Evolutionary conservation across 1,140 invertebrate genomes (phyloP).

Genomic region (Hermetia illucens): DNA sequence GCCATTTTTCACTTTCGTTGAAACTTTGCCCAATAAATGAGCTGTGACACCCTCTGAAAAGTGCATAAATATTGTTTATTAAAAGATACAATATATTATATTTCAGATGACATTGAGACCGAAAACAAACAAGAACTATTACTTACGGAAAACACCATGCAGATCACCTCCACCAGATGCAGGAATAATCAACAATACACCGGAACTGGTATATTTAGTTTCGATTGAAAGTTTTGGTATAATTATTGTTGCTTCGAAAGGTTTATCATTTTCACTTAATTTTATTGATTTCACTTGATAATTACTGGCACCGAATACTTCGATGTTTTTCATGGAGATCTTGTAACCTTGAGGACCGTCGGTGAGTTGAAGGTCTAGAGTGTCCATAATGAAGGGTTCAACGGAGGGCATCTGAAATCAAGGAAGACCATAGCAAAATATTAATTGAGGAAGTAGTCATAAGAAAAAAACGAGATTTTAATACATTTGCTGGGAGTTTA

Average conservation of each 20-base stretch:
- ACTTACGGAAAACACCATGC: conserved; percentile 44
- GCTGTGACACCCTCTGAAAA: conserved; percentile 41
- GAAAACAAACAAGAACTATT: no score
- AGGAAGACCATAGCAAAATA: conserved; percentile 1
- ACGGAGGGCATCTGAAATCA: conserved; percentile 41
- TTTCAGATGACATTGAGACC: no score
- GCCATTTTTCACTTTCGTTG: conserved; percentile 30
- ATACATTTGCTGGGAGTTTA: background rate
- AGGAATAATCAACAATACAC: conserved; percentile 53
- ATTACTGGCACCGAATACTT: conserved; percentile 53
- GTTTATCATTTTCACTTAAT: conserved; percentile 37
- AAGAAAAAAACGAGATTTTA: background rate
- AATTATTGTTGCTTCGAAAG: conserved; percentile 47
- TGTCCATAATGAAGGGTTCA: conserved; percentile 57
- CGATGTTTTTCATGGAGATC: conserved; percentile 49
- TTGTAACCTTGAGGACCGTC: conserved; percentile 55
- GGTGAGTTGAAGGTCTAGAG: conserved; percentile 48
- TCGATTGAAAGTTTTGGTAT: conserved; percentile 52
- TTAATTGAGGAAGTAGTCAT: background rate
- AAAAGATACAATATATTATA: background rate
- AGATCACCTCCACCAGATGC: conserved; percentile 57
- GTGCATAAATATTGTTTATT: conserved; percentile 1
- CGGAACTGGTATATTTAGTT: conserved; percentile 53
- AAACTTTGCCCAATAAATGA: conserved; percentile 43
- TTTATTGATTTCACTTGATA: conserved; percentile 48